These are phyloP conservation scores for Sparidentex hasta DNA, from an alignment of 2,797 vertebrate genomes.

Conservation along the genomic window DNA sequence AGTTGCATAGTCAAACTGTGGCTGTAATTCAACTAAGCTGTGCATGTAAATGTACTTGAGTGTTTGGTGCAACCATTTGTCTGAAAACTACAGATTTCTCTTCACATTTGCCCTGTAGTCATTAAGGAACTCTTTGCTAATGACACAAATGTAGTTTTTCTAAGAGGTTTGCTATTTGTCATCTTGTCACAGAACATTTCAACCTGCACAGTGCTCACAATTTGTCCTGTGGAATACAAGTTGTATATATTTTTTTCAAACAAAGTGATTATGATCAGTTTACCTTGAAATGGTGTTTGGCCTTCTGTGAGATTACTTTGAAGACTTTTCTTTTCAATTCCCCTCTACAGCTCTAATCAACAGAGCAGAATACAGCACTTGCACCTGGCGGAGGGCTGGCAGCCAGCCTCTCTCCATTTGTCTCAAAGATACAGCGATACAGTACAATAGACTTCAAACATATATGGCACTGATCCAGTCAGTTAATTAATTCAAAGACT, in stretches of 20 bases:
- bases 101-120: background rate
- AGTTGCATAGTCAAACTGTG: too few relatives aligned
- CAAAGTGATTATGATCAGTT: constrained; percentile 61
- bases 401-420: constrained; percentile 23
- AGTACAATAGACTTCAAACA: constrained; percentile 10
- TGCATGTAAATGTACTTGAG: too few relatives aligned
- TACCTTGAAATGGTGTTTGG: constrained; percentile 71
- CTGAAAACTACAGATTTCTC: background rate
- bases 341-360: constrained; percentile 86
- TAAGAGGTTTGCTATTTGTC: background rate
- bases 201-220: background rate
- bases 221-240: constrained; percentile 33
- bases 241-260: background rate
- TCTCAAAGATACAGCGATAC: background rate
- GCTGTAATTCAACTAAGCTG: too few relatives aligned
- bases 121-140: background rate
- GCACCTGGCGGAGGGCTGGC: constrained; percentile 38
- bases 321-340: constrained; percentile 82
- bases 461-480: constrained; percentile 5
- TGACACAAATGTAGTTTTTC: background rate
- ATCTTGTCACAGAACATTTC: background rate
- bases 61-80: background rate
- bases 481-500: background rate
- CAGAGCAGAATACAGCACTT: constrained; percentile 74
- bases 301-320: constrained; percentile 78